Evolutionary conservation across 2,113 vertebrate genomes (phyloP), one percentile per base, ranked within the genome.

Genomic region (Scophthalmus maximus): DNA sequence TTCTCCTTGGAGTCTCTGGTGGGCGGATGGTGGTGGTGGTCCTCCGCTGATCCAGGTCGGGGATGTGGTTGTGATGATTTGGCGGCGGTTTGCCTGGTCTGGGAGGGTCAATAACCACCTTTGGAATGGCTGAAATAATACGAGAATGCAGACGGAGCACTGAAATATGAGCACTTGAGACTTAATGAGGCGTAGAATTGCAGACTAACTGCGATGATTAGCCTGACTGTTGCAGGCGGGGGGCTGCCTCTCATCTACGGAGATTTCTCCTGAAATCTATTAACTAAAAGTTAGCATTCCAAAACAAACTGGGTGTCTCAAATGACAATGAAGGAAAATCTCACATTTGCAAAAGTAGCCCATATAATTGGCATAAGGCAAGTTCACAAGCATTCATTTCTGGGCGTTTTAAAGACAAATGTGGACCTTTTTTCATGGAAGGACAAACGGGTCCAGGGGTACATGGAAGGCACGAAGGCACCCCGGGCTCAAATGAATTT

Each of bases 91-190:
- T 81, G 40, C 87, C 94, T 66, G 92, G 95, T 72, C 78, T 87
- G 58, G 90, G 92, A 44, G 94, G 94, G 40, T 96, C 95, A 80
- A 95, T 94, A 79, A 84, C 87, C 79, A 95, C 94, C 84, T 91
- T 94, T 47, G 94, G 94, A 87, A 95, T 94, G 84, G 93, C 94
- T 94, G 83, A 53, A 86, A 69, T 76, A 57, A 88, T 50, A 76
- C 69, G 49, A 86, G 53, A 76, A 85, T 70, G 75, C 52, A 69
- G 73, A 83, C 53, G 47, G 50, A 76, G 77, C 36, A 69, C 23
- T 73, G 72, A 84, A 75, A 88, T 78, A 81, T 65, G 46, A 81
- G 68, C 62, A 73, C 57, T 89, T 69, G 38, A 53, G 44, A 78
- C 27, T 68, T 83, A 85, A 89, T 77, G 78, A 86, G 75, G 65